Evolutionary conservation across 2,113 vertebrate genomes (phyloP).

Genomic region (Oryzias melastigma): DNA sequence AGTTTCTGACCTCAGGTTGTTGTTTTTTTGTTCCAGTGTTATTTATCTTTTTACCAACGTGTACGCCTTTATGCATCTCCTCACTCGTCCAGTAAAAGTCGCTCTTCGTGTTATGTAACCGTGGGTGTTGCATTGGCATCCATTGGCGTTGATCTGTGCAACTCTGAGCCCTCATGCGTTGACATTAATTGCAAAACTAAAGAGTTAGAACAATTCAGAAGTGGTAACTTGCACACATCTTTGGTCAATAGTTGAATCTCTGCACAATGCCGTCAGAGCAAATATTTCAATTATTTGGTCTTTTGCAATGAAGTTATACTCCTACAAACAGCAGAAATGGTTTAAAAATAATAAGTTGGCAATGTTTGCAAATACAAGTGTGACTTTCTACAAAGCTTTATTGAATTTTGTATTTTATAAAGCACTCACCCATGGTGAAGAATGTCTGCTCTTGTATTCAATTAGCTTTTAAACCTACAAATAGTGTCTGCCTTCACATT

Average conservation of each 20-base stretch:
- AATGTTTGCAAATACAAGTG: slow-evolving; percentile 77
- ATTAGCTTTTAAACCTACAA: slow-evolving; percentile 84
- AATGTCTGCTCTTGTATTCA: slow-evolving; percentile 83
- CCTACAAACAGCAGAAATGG: slow-evolving; percentile 32
- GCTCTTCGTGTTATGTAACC: slow-evolving; percentile 57
- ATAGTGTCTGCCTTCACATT: slow-evolving; percentile 86
- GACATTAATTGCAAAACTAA: slow-evolving; percentile 23
- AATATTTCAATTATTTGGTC: slow-evolving; percentile 38
- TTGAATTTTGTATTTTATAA: slow-evolving; percentile 78
- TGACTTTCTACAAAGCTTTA: slow-evolving; percentile 82
- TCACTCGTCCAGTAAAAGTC: slow-evolving; percentile 80
- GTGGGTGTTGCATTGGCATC: slow-evolving; percentile 32
- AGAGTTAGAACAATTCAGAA: slow-evolving; percentile 28
- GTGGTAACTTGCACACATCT: slow-evolving; percentile 54
- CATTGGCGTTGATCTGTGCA: neutral
- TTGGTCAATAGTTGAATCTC: slow-evolving; percentile 48
- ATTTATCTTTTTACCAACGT: slow-evolving; percentile 50
- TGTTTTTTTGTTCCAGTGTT: slow-evolving; percentile 67
- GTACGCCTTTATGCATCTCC: slow-evolving; percentile 85
- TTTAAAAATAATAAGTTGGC: slow-evolving; percentile 68
- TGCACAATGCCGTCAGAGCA: slow-evolving; percentile 67
- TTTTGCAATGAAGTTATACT: slow-evolving; percentile 26
- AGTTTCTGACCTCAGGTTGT: slow-evolving; percentile 91
- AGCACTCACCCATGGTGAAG: slow-evolving; percentile 81
- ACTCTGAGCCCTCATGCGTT: slow-evolving; percentile 38